These are phyloP conservation scores for Drosophila pullipes DNA, from an alignment of 2,888 invertebrate species.

Conservation along the genomic window DNA sequence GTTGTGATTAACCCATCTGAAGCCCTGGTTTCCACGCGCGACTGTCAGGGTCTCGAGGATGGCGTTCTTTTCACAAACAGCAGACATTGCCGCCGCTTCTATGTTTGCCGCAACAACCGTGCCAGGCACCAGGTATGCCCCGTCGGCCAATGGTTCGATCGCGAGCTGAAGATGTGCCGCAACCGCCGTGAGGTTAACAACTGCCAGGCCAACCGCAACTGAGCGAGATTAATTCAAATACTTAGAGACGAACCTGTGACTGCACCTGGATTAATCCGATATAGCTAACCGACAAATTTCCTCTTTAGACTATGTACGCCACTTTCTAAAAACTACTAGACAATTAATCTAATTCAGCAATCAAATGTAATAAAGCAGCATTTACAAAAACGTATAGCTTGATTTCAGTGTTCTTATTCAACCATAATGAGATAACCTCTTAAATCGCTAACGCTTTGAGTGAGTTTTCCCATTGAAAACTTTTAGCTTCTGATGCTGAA, in stretches of 20 bases:
- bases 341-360: slow-evolving; percentile 31
- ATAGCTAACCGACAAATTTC: slow-evolving; percentile 5
- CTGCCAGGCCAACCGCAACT: slow-evolving; percentile 48
- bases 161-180: slow-evolving; percentile 48
- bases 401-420: neutral
- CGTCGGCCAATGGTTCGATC: slow-evolving; percentile 58
- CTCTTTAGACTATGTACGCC: slow-evolving; percentile 13
- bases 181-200: slow-evolving; percentile 39
- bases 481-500: no score
- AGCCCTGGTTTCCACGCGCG: slow-evolving; percentile 17
- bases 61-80: slow-evolving; percentile 49
- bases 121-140: slow-evolving; percentile 49
- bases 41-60: slow-evolving; percentile 47
- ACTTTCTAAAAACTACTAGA: slow-evolving; percentile 13
- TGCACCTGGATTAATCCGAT: slow-evolving; percentile 22
- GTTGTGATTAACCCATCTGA: slow-evolving; percentile 5
- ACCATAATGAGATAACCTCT: neutral
- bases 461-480: neutral
- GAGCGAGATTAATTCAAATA: slow-evolving; percentile 7
- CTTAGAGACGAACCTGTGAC: neutral
- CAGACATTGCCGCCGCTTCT: slow-evolving; percentile 60
- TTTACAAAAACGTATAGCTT: slow-evolving; percentile 22
- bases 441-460: neutral
- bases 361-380: slow-evolving; percentile 53
- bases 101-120: slow-evolving; percentile 51